Evolutionary conservation across 2,888 invertebrate species (phyloP), one percentile per base, ranked within the genome.

Genomic region (Exephanes ischioxanthus): DNA sequence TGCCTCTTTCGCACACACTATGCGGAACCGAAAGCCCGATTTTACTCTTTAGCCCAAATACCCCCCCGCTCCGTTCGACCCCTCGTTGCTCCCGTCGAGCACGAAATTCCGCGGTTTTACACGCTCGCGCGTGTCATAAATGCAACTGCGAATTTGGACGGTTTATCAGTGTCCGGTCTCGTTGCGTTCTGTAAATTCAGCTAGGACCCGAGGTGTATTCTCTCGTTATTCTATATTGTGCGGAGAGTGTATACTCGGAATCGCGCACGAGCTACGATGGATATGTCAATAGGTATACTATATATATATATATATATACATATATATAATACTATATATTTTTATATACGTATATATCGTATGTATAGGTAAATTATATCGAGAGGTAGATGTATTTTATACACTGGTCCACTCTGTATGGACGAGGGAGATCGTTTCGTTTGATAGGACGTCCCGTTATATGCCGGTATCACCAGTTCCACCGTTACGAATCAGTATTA

Each of bases 111-210:
- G 82, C 77, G 75, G 82, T 82, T 85, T 75, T 79, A 85, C 85
- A 66, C 73, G 55, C 76, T 48, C 71, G 37, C 79, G 72, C 73
- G 78, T 85, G 73, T 83, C 82, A 78, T 82, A 82, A 86, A 84
- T 68, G 82, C 72, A 58, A 73, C 71, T 81, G 66, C 79, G 63
- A 79, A 68, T 72, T 68, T 63, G 55, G 75, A 68, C 70, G 75
- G 67, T 81, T 86, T 81, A 83, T 86, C 86, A 86, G 80, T 84
- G 84, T 79, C 81, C 78, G 66, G 70, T 76, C 63, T 76, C 72
- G 71, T 78, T 76, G 78, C 63, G 71, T 76, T 75, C 72, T 77
- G 73, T 67, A 53, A 80, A 70, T 83, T 77, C 61, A 67, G 30
- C 70, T 55, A 30, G 66, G 11, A 6, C 26, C 72, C 14, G 58